These are phyloP conservation scores for Sparus aurata DNA, from an alignment of 2,797 vertebrate genomes.

Conservation along the genomic window DNA sequence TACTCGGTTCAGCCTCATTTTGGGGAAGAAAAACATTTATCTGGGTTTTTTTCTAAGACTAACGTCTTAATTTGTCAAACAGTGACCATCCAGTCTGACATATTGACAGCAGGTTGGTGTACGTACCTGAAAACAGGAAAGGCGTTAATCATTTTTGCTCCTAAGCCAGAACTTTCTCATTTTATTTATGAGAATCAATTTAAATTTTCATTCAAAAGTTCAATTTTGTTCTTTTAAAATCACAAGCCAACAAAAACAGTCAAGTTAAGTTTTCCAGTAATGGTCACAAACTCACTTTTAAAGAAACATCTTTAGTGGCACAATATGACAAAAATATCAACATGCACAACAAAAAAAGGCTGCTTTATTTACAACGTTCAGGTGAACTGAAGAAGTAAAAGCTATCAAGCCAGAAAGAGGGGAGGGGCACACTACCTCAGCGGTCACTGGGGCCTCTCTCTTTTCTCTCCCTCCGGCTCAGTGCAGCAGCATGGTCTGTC, in stretches of 20 bases:
- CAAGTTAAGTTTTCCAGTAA: neutral
- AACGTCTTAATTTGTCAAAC: neutral
- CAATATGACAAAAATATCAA: neutral
- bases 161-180: neutral
- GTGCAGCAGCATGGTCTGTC: conserved; percentile 81
- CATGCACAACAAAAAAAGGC: conserved; percentile 29
- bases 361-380: conserved; percentile 71
- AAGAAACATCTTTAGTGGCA: neutral
- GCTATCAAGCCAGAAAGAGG: conserved; percentile 54
- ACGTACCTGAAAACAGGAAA: neutral
- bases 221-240: neutral
- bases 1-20: neutral
- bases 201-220: neutral
- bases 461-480: conserved; percentile 71
- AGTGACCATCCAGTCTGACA: neutral
- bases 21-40: neutral
- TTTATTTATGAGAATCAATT: neutral
- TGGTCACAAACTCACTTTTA: neutral
- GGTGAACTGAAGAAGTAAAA: conserved; percentile 61
- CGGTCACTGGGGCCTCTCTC: conserved; percentile 70
- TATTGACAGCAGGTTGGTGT: neutral
- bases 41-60: too few relatives aligned
- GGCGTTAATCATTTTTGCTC: neutral
- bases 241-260: neutral
- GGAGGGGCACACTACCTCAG: conserved; percentile 74